phyloP scores from a whole-genome alignment of 2,113 vertebrate species.

The Haemorhous mexicanus region DNA sequence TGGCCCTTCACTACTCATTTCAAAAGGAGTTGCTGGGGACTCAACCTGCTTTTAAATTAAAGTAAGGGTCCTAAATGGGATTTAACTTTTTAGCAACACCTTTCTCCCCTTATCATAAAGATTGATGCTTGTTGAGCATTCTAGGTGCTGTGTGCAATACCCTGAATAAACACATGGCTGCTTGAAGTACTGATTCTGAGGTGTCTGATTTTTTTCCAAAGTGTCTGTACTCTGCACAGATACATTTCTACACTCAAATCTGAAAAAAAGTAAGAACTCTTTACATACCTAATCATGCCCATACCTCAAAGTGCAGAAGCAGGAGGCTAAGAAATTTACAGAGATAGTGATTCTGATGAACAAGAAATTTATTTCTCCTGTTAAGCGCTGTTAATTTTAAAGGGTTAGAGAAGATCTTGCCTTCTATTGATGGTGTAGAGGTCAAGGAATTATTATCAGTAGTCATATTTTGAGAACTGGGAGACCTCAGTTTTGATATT shows the following conservation, averaged over 20 bases:
- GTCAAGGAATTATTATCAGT: not conserved
- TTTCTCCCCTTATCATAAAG: not conserved
- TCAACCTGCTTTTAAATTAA: not conserved
- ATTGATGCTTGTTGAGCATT: not conserved
- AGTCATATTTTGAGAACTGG: not conserved
- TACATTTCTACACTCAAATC: not conserved
- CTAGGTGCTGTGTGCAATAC: not conserved
- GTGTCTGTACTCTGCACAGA: not conserved
- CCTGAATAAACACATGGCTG: not conserved
- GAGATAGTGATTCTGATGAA: not conserved
- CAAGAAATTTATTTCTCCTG: not conserved
- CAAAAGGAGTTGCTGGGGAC: not conserved
- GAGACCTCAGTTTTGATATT: not conserved
- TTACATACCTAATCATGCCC: not conserved
- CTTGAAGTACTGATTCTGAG: not conserved
- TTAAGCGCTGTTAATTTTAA: not conserved
- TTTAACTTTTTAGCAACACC: not conserved
- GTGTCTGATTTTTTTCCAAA: not conserved
- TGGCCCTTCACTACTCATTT: not conserved
- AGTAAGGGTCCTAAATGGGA: not conserved
- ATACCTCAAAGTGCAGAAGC: not conserved
- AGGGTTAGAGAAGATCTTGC: not conserved
- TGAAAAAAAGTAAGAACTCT: not conserved
- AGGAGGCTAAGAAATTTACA: not conserved
- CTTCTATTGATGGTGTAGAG: not conserved